Evolutionary conservation across 92 coral and sea anemone genomes (phyloP), one percentile per base, ranked within the genome.

Genomic region (Siderastrea radians): DNA sequence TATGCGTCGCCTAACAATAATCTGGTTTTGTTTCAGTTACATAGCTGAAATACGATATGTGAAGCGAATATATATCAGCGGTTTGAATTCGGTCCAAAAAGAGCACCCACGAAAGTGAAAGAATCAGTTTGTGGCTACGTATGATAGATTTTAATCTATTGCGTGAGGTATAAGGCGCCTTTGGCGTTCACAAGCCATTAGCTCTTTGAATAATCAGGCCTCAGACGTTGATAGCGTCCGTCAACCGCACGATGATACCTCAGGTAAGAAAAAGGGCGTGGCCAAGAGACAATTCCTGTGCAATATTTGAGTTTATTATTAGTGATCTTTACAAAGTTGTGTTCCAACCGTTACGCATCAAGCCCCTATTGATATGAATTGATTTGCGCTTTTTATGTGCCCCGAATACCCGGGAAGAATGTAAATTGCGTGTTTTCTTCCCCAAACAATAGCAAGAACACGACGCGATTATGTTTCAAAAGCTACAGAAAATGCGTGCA

Each of bases 201-300:
- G 59, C 7, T 49, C 47, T 48, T 79, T 79, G 26, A 65, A 17
- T 49, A 79, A 79, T 62, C 59, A 49, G 48, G 49, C 49, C 49
- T 79, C 59, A 64, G 47, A 49, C 47, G 16, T 79, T 62, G 51
- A 26, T 26, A 26, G 38, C 38, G 0, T 26, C 38, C 38, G 38
- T 49, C 70, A n/a, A 49, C 61, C 59, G 63, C 38, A 63, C 47
- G 72, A 65, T 79, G 72, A 79, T 64, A n/a, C 48, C 26, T 44
- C 16, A 19, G 72, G 49, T 79, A 79, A 64, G 49, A 48, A 64
- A 48, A n/a, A 49, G 68, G 83, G 72, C 60, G 60, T 49, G 49
- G 68, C 72, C 60, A 79, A 45, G 49, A 61, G 62, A 55, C 61
- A 55, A 55, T 55, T 55, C 38, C 38, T 26, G 38, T 26, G 38